Conservation (phyloP, 1,140 invertebrate species). For the Lithobius niger region DNA sequence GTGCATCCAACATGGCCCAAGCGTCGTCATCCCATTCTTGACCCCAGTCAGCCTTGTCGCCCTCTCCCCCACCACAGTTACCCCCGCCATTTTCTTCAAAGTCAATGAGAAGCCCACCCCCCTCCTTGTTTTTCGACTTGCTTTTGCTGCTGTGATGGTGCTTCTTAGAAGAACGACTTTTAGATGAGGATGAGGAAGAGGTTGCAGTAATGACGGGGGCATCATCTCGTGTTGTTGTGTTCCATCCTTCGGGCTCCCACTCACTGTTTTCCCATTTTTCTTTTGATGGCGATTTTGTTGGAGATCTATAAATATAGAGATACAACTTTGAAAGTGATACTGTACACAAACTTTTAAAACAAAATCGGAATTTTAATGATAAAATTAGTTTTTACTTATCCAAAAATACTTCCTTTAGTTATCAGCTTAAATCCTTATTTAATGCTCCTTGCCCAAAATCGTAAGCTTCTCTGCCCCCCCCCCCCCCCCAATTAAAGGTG, state of each 20-base stretch:
- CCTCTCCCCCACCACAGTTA: background rate
- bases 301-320: no score
- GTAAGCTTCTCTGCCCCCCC: no score
- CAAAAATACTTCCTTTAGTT: no score
- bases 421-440: no score
- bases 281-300: background rate
- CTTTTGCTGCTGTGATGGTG: background rate
- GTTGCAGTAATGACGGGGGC: background rate
- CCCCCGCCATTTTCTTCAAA: background rate
- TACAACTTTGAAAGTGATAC: no score
- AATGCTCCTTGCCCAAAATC: no score
- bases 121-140: background rate
- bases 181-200: background rate
- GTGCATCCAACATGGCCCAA: background rate
- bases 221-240: background rate
- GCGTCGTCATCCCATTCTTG: background rate
- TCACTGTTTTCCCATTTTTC: background rate
- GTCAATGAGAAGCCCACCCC: background rate
- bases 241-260: background rate
- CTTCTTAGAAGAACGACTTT: background rate
- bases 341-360: no score
- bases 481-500: no score
- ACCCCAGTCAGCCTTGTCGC: background rate
- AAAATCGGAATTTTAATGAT: no score
- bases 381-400: no score